Evolutionary conservation across 2,888 invertebrate species (phyloP), one percentile per base, ranked within the genome.

Genomic region (Apamea crenata): DNA sequence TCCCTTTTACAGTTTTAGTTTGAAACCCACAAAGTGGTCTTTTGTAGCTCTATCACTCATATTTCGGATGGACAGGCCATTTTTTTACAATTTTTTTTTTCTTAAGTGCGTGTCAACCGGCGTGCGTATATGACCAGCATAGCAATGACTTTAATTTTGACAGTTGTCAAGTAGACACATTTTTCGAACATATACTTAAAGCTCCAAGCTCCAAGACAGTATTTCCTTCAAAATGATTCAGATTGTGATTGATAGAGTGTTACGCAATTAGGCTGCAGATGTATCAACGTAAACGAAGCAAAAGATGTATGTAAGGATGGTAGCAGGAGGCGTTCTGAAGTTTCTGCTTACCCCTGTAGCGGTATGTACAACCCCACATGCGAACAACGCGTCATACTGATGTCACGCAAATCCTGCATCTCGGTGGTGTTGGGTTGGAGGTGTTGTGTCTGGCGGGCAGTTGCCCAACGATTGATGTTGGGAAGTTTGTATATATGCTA

Each of bases 21-120:
- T 61, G 3, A 61, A 61, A 75, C 6, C 29, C 8, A n/a, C 6
- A 47, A 75, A 50, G 14, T 56, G 36, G 12, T 75, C 36, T 61
- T 76, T 76, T 59, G 74, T 47, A 74, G 8, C 25, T 44, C 14
- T 8, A 71, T 36, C 36, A n/a, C n/a, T n/a, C 12, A 75, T 47
- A 61, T 65, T 66, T 59, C 4, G 47, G 36, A 70, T 40, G n/a
- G 3, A 29, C 69, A 32, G 56, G 56, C 63, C 63, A 69, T 32
- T 21, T 47, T 56, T 44, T 2, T 44, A 44, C 12, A 36, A 25
- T 70, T 16, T 32, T 25, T 61, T 8, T 32, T 1, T 18, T 29
- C 2, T 18, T 14, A 14, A 2, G 6, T 29, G 0, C 0, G 0
- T 16, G 2, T 1, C 1, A 59, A 56, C 56, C 56, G 10, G 59